Conservation (phyloP, 2,113 vertebrate species). For the Bufo bufo region DNA sequence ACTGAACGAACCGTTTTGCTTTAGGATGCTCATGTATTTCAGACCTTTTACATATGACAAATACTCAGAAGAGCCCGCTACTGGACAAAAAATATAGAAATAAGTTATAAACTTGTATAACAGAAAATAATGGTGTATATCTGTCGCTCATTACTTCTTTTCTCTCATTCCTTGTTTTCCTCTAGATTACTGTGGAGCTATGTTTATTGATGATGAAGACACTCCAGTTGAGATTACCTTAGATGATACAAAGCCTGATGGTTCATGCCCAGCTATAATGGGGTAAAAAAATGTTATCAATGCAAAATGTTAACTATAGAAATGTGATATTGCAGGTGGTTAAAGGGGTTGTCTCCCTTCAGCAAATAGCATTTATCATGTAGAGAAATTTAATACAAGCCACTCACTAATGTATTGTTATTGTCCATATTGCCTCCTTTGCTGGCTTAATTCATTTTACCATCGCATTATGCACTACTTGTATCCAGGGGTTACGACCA, state of each 20-base stretch:
- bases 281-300: slow-evolving; percentile 75
- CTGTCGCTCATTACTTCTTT: background rate
- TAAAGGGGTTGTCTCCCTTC: background rate
- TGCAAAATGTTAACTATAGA: background rate
- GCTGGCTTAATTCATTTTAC: too few relatives aligned
- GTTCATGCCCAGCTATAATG: slow-evolving; percentile 87
- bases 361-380: too few relatives aligned
- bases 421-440: too few relatives aligned
- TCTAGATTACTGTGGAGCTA: slow-evolving; percentile 86
- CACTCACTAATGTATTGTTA: too few relatives aligned
- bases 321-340: background rate
- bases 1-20: background rate
- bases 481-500: too few relatives aligned
- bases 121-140: background rate
- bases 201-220: slow-evolving; percentile 90
- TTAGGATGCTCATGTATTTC: background rate
- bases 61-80: background rate
- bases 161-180: background rate
- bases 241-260: slow-evolving; percentile 95
- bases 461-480: too few relatives aligned
- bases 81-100: too few relatives aligned
- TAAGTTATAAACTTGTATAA: background rate
- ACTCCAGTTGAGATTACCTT: slow-evolving; percentile 88
- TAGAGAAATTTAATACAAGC: too few relatives aligned
- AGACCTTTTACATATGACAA: background rate